phyloP scores from a whole-genome alignment of 2,113 vertebrate genomes.

The Apodemus sylvaticus region DNA sequence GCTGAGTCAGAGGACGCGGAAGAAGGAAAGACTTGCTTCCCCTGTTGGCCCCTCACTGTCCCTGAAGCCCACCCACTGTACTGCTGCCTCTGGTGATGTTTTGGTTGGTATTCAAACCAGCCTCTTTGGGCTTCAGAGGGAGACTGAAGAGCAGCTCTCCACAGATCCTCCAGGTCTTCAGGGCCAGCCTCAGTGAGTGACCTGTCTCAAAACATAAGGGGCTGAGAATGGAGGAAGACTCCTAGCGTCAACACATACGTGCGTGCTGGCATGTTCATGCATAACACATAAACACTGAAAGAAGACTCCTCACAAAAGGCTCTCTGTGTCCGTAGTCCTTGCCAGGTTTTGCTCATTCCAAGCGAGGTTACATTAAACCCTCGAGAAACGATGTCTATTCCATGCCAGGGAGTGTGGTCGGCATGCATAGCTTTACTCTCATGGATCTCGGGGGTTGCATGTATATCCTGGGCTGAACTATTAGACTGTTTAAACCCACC shows the following conservation, averaged over 20 bases:
- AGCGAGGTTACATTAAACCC: neutral
- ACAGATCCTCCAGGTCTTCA: neutral
- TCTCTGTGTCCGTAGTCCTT: neutral
- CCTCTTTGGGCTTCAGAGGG: neutral
- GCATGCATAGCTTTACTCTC: neutral
- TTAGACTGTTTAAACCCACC: slow-evolving; percentile 5
- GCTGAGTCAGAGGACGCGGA: neutral
- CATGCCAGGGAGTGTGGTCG: neutral
- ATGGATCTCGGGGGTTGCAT: neutral
- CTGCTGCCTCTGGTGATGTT: neutral
- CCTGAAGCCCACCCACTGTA: neutral
- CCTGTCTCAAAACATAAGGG: neutral
- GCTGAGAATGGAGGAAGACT: neutral
- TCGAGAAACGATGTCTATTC: neutral
- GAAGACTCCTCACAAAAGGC: slow-evolving; percentile 33
- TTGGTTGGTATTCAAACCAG: neutral
- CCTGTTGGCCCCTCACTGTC: neutral
- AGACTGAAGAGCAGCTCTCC: neutral
- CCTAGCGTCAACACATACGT: neutral
- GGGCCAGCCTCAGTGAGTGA: neutral
- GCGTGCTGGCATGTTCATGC: neutral
- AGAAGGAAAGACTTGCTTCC: neutral
- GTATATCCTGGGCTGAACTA: slow-evolving; percentile 1
- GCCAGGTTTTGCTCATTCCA: neutral
- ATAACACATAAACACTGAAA: neutral